phyloP scores from a whole-genome alignment of 1,140 invertebrate genomes.

The Saccostrea glomerata region DNA sequence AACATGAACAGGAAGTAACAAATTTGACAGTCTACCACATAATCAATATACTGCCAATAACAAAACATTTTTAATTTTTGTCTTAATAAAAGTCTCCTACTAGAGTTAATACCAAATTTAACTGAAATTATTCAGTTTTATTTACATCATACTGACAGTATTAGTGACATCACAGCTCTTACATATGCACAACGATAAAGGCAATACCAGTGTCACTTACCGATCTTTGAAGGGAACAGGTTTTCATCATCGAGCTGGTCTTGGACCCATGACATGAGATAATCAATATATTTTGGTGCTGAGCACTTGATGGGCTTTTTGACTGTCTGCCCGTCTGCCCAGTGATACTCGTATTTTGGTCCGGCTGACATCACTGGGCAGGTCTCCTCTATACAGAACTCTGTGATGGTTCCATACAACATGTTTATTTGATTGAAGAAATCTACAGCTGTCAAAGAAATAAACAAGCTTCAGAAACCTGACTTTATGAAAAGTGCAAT shows the following conservation, averaged over 20 bases:
- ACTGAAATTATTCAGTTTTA: too few species aligned
- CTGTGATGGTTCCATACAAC: slow-evolving; percentile 99
- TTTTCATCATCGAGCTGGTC: slow-evolving; percentile 99
- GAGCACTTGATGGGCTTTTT: slow-evolving; percentile 99
- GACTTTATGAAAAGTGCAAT: neutral
- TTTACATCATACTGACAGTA: too few species aligned
- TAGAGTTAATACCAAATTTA: too few species aligned
- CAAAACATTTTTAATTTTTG: neutral
- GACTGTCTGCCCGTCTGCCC: slow-evolving; percentile 98
- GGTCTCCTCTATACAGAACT: slow-evolving; percentile 98
- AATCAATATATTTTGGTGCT: slow-evolving; percentile 99
- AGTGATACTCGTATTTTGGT: slow-evolving; percentile 99
- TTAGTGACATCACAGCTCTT: too few species aligned
- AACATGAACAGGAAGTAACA: neutral
- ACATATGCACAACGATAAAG: neutral
- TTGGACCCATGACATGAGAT: slow-evolving; percentile 99
- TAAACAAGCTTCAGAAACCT: neutral
- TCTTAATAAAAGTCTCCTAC: neutral
- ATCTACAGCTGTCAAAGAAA: slow-evolving; percentile 91
- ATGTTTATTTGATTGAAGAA: slow-evolving; percentile 99
- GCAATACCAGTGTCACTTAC: slow-evolving; percentile 79
- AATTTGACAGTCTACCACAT: neutral
- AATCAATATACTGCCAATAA: neutral
- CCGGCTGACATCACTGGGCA: slow-evolving; percentile 97
- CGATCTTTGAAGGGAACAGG: slow-evolving; percentile 99